Evolutionary conservation across 1,140 invertebrate genomes (phyloP).

Genomic region (Triops longicaudatus): DNA sequence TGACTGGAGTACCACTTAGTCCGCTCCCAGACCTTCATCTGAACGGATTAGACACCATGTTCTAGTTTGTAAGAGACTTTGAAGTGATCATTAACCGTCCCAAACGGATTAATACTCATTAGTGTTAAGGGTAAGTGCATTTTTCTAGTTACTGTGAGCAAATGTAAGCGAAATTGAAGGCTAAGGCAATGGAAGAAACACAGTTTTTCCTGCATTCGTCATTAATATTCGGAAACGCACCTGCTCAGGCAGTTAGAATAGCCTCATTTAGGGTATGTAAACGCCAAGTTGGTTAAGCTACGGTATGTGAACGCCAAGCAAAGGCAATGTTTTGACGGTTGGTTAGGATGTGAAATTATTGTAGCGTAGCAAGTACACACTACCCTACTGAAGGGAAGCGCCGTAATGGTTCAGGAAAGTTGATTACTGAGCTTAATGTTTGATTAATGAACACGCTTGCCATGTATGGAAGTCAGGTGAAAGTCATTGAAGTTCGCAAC

Average conservation of each 20-base stretch:
- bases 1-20: not conserved
- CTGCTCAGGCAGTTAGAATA: no score
- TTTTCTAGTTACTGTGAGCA: no score
- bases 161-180: no score
- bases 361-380: not conserved
- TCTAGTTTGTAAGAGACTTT: not conserved
- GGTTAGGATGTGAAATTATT: not conserved
- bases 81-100: not conserved
- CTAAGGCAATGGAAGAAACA: no score
- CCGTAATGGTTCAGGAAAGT: not conserved
- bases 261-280: no score
- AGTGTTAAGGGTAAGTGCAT: not conserved
- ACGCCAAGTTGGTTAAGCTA: not conserved
- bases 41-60: not conserved
- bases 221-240: no score
- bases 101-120: slow-evolving; percentile 4
- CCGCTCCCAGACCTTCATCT: slow-evolving; percentile 1
- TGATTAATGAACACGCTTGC: not conserved
- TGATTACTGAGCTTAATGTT: not conserved
- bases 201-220: no score
- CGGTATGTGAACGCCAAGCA: not conserved
- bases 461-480: not conserved
- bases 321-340: not conserved
- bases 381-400: not conserved
- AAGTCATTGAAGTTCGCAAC: not conserved